Base-by-base conservation (phyloP, 2,113 vertebrate genomes). In the Leucoraja erinaceus region DNA sequence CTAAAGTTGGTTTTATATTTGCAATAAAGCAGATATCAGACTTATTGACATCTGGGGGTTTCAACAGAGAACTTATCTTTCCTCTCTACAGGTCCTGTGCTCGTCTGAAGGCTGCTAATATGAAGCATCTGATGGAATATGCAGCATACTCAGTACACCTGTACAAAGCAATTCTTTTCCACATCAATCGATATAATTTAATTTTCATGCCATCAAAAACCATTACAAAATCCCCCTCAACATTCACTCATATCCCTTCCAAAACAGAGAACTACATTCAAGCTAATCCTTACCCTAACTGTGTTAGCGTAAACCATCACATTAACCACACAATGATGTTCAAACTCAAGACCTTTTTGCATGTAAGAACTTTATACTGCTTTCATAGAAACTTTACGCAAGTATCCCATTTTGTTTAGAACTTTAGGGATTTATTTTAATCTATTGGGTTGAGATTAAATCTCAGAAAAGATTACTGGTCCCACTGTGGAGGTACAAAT, bases 1-100 rank as follows among this genome's bases (percentile, higher is more conserved):
- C 81, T 86, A 86, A 86, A 86, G 4, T 63, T 63, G 12, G 31
- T 31, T 88, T 61, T 33, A 61, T 31, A 47, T 68, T 47, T 70
- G 88, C 12, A 70, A 91, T 68, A 47, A 91, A 91, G 63, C 31
- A 91, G n/a, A 91, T 38, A 91, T 72, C 33, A 72, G 33, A 70
- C 8, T 8, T 59, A 7, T 88, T 88, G 12, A 88, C 10, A 33
- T 33, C 2, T 14, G 11, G 7, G 8, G 72, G 72, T 33, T 20
- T 22, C 1, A 5, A 77, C 6, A 77, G 75, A 77, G 75, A 77
- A 77, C 28, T 25, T 22, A 75, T 28, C 81, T 83, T 83, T 14
- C 38, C 47, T 14, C 33, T 14, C 47, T 59, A 61, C 54, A 68
- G 33, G 18, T 72, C 20, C 68, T 61, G 63, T 91, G 88, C n/a